A percentile compares a stretch with the other conserved stretches of the same genome.
phyloP scores from a whole-genome alignment of 2,888 invertebrate species.

The Mechanitis messenoides region DNA sequence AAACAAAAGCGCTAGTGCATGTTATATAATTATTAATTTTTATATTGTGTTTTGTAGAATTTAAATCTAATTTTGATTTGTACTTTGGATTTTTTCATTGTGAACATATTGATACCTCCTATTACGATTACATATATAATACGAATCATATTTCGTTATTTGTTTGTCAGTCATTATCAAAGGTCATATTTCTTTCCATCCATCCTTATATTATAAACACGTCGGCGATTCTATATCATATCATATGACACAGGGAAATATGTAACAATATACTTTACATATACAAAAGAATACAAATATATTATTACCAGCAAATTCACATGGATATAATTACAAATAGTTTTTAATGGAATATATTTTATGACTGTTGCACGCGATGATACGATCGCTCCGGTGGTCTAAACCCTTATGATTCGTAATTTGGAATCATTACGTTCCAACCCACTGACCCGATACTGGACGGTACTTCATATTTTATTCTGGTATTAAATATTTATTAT shows the following conservation, averaged over 20 bases:
- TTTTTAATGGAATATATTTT: neutral
- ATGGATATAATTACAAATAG: too few species aligned
- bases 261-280: neutral
- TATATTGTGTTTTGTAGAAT: neutral
- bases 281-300: neutral
- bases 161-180: too few species aligned
- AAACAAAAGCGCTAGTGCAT: constrained; percentile 9
- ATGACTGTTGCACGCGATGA: constrained; percentile 31
- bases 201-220: neutral
- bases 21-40: neutral
- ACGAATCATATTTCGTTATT: too few species aligned
- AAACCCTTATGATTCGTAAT: constrained; percentile 45
- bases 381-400: constrained; percentile 39
- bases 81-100: too few species aligned
- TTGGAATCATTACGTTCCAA: constrained; percentile 42
- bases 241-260: neutral
- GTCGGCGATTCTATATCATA: neutral
- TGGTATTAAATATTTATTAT: constrained; percentile 22
- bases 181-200: neutral
- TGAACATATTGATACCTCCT: too few species aligned
- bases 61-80: too few species aligned
- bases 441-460: constrained; percentile 28
- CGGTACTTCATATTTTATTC: constrained; percentile 11
- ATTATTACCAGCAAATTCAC: too few species aligned
- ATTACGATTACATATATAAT: too few species aligned